A percentile compares a stretch with the other conserved stretches of the same genome.
These are phyloP conservation scores for Etheostoma cragini DNA, from an alignment of 2,113 vertebrate genomes.

Conservation along the genomic window DNA sequence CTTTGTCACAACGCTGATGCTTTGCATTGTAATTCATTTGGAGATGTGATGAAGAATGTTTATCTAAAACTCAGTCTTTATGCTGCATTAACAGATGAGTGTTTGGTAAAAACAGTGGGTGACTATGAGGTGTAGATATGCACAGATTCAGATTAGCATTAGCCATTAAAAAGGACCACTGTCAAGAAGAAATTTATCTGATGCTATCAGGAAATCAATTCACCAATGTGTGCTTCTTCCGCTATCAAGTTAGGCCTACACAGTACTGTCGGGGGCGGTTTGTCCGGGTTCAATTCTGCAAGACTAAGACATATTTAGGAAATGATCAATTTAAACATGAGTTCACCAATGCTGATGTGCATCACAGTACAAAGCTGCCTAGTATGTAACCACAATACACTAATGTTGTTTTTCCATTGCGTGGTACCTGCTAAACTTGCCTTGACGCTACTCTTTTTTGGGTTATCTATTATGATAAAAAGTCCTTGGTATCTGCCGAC, in stretches of 20 bases:
- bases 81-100: background rate
- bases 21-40: background rate
- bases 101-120: background rate
- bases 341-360: background rate
- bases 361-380: background rate
- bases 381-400: too few species aligned
- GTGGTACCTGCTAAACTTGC: too few species aligned
- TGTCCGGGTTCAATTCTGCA: background rate
- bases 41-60: background rate
- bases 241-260: background rate
- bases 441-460: too few species aligned
- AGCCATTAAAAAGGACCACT: conserved; percentile 14
- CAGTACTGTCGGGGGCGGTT: background rate
- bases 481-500: too few species aligned
- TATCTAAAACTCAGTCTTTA: too few species aligned
- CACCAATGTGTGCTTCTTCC: conserved; percentile 6
- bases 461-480: too few species aligned
- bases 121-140: background rate
- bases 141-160: conserved; percentile 20
- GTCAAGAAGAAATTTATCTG: conserved; percentile 25
- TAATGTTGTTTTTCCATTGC: too few species aligned
- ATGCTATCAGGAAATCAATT: conserved; percentile 43
- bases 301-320: background rate
- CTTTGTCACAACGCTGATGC: background rate
- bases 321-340: background rate